phyloP scores from a whole-genome alignment of 2,113 vertebrate genomes.

The Tyrannus savana region DNA sequence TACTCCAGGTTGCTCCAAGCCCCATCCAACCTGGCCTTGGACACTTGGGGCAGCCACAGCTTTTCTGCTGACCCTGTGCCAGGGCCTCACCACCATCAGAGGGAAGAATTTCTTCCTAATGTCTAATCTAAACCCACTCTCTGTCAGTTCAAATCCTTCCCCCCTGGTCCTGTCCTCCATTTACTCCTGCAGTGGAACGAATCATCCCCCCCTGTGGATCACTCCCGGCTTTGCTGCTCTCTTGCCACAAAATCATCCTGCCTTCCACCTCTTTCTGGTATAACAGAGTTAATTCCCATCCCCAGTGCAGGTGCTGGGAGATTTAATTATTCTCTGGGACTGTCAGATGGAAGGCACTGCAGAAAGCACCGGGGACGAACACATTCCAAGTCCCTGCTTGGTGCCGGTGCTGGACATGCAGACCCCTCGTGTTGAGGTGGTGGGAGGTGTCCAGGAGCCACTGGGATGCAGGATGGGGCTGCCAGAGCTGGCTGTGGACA shows the following conservation, averaged over 20 bases:
- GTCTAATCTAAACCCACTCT: neutral
- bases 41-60: neutral
- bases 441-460: neutral
- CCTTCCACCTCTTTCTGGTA: neutral
- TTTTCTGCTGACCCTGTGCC: neutral
- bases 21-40: neutral
- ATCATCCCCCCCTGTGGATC: neutral
- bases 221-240: neutral
- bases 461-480: neutral
- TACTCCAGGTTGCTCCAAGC: neutral
- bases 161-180: neutral
- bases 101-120: neutral
- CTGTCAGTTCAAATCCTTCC: neutral
- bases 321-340: neutral
- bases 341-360: neutral
- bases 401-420: accelerated
- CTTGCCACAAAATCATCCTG: neutral
- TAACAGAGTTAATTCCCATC: neutral
- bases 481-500: neutral
- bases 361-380: accelerated
- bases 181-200: neutral
- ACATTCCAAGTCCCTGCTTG: neutral
- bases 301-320: neutral
- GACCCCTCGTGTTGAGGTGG: accelerated
- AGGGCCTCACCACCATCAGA: neutral